Conservation (phyloP, 2,888 invertebrate genomes). For the Ecdyonurus torrentis region DNA sequence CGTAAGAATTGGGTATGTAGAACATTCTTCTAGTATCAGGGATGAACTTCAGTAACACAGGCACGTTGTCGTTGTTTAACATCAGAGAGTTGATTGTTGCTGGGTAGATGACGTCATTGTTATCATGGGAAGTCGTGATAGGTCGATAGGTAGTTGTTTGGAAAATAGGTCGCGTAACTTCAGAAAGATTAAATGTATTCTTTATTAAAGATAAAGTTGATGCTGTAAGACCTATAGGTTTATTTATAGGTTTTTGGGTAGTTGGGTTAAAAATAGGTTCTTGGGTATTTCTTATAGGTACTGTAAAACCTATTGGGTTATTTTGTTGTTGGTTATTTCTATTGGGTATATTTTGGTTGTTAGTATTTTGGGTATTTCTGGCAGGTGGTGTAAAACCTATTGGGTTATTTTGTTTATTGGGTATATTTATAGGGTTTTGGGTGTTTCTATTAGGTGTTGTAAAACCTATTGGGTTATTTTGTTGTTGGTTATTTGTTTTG, state of each 20-base stretch:
- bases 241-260: neutral
- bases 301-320: neutral
- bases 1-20: conserved; percentile 39
- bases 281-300: no score
- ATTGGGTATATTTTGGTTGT: neutral
- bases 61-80: neutral
- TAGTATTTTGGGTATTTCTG: neutral
- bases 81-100: conserved; percentile 1
- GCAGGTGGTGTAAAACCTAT: neutral
- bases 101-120: neutral
- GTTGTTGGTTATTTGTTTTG: neutral
- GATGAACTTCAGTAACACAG: conserved; percentile 16
- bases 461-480: neutral
- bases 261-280: neutral
- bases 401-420: neutral
- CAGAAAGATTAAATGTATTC: neutral
- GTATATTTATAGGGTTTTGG: neutral
- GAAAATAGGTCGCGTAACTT: neutral
- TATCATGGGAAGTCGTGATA: neutral
- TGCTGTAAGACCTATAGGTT: neutral
- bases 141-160: neutral
- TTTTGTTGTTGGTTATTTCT: neutral
- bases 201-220: neutral
- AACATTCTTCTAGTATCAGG: conserved; percentile 41
- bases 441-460: no score